Evolutionary conservation across 2,113 vertebrate genomes (phyloP), one percentile per base, ranked within the genome.

Genomic region (Paedocypris sp.): DNA sequence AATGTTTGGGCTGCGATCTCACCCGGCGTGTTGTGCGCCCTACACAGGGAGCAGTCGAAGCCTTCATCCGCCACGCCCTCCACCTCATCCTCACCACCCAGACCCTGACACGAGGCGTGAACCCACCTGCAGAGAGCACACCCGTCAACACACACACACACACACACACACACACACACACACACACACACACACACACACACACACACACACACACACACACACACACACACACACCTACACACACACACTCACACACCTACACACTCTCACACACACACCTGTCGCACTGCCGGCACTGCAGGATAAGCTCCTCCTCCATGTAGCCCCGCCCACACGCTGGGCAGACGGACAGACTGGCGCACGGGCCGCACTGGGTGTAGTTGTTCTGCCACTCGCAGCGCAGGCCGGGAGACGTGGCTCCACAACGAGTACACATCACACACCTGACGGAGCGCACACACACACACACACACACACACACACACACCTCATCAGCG

Each of bases 341-440:
- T 0, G 94, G 95, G 71, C 95, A 98, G 71, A 78, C 61, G 2
- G 86, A 81, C 71, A 97, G 73, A 74, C 93, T 97, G 8, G 83
- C 84, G 15, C 95, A 98, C 1, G 92, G 94, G 0, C 88, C 93
- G n/a, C 95, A 98, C 62, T 88, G 91, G 0, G 91, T 95, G 81
- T 97, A 97, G 79, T 95, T 98, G 66, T 87, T 94, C 73, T 94
- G 92, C 95, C 95, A 98, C 59, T 97, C 93, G 51, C 90, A 91
- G 62, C 85, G 77, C 64, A 87, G 75, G 9, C 95, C 95, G 0
- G 94, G 90, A 6, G 91, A 91, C 9, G 90, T 80, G 48, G 93
- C 86, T 70, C 93, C 93, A 75, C 95, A 98, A 64, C 92, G 90
- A 10, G 89, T 84, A 66, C 95, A 98, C 82, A 86, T 93, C 58